Percentiles rank a stretch among this genome's conserved stretches.
Evolutionary conservation across 1,140 invertebrate species (phyloP).

Genomic region (Atopsyche davidsoni): DNA sequence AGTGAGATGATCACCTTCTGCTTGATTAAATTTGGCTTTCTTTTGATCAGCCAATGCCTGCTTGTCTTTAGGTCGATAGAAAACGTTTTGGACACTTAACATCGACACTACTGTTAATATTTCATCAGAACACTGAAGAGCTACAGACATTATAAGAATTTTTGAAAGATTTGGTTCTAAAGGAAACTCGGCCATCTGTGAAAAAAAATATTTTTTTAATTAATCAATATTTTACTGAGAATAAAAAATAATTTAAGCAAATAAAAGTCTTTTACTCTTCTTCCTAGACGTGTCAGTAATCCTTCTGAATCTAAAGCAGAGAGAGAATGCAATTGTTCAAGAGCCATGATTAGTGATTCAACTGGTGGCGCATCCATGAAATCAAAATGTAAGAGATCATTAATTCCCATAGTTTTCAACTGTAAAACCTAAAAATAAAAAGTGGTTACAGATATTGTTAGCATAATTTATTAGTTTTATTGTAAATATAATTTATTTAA

Average conservation of each 20-base stretch:
- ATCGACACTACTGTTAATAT: conserved; percentile 98
- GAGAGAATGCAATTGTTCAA: conserved; percentile 94
- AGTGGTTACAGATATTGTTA: no score
- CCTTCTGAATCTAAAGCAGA: conserved; percentile 97
- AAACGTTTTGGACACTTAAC: conserved; percentile 98
- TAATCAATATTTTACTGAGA: neutral
- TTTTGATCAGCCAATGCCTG: conserved; percentile 97
- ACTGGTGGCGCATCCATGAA: conserved; percentile 99
- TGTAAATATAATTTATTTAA: neutral
- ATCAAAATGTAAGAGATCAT: conserved; percentile 98
- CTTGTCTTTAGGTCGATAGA: conserved; percentile 95
- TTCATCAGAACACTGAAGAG: conserved; percentile 97
- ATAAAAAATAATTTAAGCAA: neutral
- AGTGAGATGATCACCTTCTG: conserved; percentile 97
- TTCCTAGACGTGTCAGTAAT: conserved; percentile 83
- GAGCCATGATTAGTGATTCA: conserved; percentile 93
- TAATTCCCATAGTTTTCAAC: conserved; percentile 99
- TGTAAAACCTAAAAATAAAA: conserved; percentile 59
- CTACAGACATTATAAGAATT: conserved; percentile 98
- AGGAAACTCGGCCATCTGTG: conserved; percentile 97
- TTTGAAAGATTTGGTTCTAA: conserved; percentile 98
- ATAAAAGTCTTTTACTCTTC: conserved; percentile 56
- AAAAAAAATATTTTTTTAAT: conserved; percentile 22
- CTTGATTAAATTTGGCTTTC: conserved; percentile 98
- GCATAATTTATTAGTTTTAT: no score